A percentile compares a stretch with the other conserved stretches of the same genome.
phyloP scores from a whole-genome alignment of 1,140 invertebrate genomes.

The Lepidostoma basale region DNA sequence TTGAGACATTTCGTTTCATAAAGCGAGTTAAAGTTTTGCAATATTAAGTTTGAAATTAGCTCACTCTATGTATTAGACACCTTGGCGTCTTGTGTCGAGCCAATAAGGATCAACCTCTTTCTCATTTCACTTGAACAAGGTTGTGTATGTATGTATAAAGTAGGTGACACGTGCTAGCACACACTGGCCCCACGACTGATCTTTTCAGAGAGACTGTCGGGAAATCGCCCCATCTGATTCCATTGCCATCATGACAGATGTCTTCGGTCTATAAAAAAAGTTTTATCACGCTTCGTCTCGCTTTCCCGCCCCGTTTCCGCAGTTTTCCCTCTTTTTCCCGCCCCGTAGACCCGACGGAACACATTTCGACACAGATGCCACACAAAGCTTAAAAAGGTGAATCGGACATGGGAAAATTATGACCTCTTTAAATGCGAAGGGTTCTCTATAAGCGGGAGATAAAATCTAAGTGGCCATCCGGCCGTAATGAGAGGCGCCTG shows the following conservation, averaged over 20 bases:
- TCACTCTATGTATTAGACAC: too few relatives aligned
- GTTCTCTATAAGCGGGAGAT: constrained; percentile 43
- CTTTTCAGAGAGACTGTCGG: too few relatives aligned
- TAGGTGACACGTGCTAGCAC: too few relatives aligned
- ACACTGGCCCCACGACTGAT: too few relatives aligned
- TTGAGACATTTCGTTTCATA: too few relatives aligned
- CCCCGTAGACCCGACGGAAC: constrained; percentile 1
- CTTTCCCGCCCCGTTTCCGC: constrained; percentile 12
- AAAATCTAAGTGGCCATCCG: constrained; percentile 46
- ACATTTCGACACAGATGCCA: constrained; percentile 36
- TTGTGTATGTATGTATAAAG: too few relatives aligned
- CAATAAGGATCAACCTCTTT: too few relatives aligned
- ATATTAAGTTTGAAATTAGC: too few relatives aligned
- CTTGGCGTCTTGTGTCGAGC: too few relatives aligned
- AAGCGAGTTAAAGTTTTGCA: too few relatives aligned
- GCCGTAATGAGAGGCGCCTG: constrained; percentile 39
- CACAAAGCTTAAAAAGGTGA: constrained; percentile 38
- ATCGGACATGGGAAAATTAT: constrained; percentile 45
- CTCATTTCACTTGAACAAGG: too few relatives aligned
- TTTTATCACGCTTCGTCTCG: constrained; percentile 37
- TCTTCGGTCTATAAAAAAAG: constrained; percentile 37
- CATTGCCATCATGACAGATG: constrained; percentile 37
- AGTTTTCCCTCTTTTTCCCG: background rate
- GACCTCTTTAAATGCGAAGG: constrained; percentile 45
- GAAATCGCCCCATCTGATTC: constrained; percentile 17